These are phyloP conservation scores for Graphium colonna DNA, from an alignment of 2,888 invertebrate genomes.

Conservation along the genomic window DNA sequence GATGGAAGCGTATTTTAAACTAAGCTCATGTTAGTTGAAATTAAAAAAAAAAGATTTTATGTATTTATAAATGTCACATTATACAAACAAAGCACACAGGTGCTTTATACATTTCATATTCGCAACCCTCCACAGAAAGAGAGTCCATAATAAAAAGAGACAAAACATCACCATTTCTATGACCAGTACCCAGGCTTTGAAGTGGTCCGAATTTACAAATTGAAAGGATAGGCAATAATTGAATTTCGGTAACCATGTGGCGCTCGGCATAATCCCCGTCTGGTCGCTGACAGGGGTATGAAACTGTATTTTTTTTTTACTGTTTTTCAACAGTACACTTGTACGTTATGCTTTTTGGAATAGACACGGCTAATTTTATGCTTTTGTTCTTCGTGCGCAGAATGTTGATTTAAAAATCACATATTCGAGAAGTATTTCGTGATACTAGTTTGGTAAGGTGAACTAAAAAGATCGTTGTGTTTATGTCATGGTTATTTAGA, in stretches of 20 bases:
- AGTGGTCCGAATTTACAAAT: conserved; percentile 37
- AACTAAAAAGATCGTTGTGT: too few relatives aligned
- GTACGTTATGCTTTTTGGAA: conserved; percentile 8
- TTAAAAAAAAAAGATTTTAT: too few relatives aligned
- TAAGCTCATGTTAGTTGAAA: too few relatives aligned
- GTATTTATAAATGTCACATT: too few relatives aligned
- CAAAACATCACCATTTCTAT: conserved; percentile 6
- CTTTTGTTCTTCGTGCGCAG: not conserved
- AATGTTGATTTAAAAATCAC: too few relatives aligned
- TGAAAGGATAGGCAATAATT: conserved; percentile 54
- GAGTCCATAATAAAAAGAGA: conserved; percentile 6
- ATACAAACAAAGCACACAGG: too few relatives aligned
- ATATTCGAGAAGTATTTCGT: too few relatives aligned
- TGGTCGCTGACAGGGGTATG: conserved; percentile 18
- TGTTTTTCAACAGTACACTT: not conserved
- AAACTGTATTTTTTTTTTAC: conserved; percentile 16
- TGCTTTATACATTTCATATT: too few relatives aligned
- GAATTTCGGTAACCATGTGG: conserved; percentile 48
- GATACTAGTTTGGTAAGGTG: too few relatives aligned
- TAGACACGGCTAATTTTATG: conserved; percentile 5
- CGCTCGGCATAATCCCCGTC: conserved; percentile 29
- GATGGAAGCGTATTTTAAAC: too few relatives aligned
- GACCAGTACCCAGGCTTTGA: conserved; percentile 22
- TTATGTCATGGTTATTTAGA: too few relatives aligned
- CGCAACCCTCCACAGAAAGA: too few relatives aligned